Evolutionary conservation across 1,140 invertebrate species (phyloP).

Genomic region (Sitodiplosis mosellana): DNA sequence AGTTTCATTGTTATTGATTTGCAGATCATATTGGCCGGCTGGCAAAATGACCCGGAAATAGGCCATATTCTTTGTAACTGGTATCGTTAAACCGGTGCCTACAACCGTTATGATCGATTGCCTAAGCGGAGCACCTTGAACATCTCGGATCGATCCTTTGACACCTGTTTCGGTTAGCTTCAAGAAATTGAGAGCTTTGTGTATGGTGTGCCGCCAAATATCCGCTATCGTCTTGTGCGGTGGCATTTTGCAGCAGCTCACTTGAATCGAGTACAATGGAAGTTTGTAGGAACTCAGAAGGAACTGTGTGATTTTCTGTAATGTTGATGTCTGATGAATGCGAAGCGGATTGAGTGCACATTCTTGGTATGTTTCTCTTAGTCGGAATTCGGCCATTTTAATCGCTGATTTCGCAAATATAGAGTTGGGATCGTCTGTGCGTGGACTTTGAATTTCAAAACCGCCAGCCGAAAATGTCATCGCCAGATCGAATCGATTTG

Average conservation of each 20-base stretch:
- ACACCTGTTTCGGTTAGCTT: constrained; percentile 40
- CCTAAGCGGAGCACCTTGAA: constrained; percentile 37
- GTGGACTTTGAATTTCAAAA: constrained; percentile 2
- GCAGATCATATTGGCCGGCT: constrained; percentile 38
- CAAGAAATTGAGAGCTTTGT: constrained; percentile 44
- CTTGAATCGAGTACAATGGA: constrained; percentile 35
- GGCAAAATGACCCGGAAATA: constrained; percentile 48
- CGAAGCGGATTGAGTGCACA: constrained; percentile 7
- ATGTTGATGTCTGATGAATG: constrained; percentile 12
- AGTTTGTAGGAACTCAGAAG: constrained; percentile 33
- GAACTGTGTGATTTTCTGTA: constrained; percentile 30
- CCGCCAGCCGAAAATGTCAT: constrained; percentile 19
- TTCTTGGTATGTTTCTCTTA: not conserved
- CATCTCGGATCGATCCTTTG: constrained; percentile 48
- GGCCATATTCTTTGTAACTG: constrained; percentile 43
- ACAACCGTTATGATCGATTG: constrained; percentile 49
- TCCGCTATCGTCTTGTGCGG: constrained; percentile 36
- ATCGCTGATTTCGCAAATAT: constrained; percentile 5
- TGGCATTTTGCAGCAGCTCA: constrained; percentile 67
- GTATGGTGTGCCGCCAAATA: constrained; percentile 56
- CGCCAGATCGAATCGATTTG: constrained; percentile 18
- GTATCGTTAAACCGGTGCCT: constrained; percentile 31
- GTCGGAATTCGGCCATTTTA: not conserved
- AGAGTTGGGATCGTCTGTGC: constrained; percentile 28
- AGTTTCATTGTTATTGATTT: constrained; percentile 37